A percentile compares a stretch with the other conserved stretches of the same genome.
Evolutionary conservation across 2,888 invertebrate species (phyloP).

Genomic region (Lypha dubia): DNA sequence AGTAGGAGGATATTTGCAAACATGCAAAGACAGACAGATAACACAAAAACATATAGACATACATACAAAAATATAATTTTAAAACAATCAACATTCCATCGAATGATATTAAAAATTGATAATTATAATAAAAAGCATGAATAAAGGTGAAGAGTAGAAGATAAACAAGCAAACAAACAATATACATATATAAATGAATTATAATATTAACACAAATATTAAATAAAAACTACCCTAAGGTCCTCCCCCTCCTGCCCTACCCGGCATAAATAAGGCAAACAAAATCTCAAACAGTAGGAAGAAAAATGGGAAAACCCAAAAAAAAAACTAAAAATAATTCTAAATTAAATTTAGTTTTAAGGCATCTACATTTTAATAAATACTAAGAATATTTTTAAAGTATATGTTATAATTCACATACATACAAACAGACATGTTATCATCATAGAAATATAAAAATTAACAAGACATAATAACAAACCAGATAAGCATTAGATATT

Average conservation of each 20-base stretch:
- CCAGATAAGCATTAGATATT: neutral
- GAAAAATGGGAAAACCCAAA: too few relatives aligned
- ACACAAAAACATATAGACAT: neutral
- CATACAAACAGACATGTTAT: neutral
- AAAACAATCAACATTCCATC: slow-evolving; percentile 73
- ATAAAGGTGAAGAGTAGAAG: too few relatives aligned
- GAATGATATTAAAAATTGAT: slow-evolving; percentile 71
- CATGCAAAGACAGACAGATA: neutral
- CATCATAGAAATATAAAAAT: neutral
- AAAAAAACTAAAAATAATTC: neutral
- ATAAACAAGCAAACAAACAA: neutral
- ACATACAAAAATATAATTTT: slow-evolving; percentile 24
- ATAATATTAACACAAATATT: neutral
- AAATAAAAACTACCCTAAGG: too few relatives aligned
- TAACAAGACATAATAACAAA: neutral
- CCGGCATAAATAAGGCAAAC: slow-evolving; percentile 1
- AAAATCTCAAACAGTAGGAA: neutral
- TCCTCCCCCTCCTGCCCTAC: too few relatives aligned
- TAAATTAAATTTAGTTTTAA: slow-evolving; percentile 29
- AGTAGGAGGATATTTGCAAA: slow-evolving; percentile 11
- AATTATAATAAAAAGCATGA: slow-evolving; percentile 50
- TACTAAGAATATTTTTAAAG: neutral
- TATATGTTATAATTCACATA: neutral
- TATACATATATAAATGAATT: neutral
- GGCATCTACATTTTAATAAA: slow-evolving; percentile 22